Evolutionary conservation across 2,113 vertebrate species (phyloP).

Genomic region (Rhinoderma darwinii): DNA sequence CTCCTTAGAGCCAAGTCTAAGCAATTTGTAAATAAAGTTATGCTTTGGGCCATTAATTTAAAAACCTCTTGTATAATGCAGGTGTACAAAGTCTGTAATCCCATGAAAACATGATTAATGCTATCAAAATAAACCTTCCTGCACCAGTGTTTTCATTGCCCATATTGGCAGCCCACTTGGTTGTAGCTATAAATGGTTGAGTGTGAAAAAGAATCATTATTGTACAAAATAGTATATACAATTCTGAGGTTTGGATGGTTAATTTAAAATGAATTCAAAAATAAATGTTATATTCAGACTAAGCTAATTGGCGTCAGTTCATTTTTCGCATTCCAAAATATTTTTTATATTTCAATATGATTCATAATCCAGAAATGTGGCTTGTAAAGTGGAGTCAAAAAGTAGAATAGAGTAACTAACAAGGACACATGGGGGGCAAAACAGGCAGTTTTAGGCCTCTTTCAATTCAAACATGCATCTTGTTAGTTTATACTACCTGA

Average conservation of each 20-base stretch:
- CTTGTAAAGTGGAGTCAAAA: too few relatives aligned
- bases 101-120: constrained; percentile 44
- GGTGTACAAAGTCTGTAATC: constrained; percentile 57
- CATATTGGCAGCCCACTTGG: not conserved
- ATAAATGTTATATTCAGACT: not conserved
- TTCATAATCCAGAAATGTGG: too few relatives aligned
- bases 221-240: not conserved
- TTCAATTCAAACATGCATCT: too few relatives aligned
- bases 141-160: not conserved
- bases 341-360: too few relatives aligned
- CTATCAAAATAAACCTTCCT: constrained; percentile 56
- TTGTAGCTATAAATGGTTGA: not conserved
- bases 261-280: not conserved
- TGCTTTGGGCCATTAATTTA: constrained; percentile 48
- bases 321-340: too few relatives aligned
- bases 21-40: constrained; percentile 48
- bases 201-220: not conserved
- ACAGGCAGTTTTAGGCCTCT: too few relatives aligned
- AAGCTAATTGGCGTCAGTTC: not conserved
- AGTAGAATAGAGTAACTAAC: too few relatives aligned
- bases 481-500: too few relatives aligned
- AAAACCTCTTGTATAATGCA: constrained; percentile 61
- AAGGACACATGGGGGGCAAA: too few relatives aligned
- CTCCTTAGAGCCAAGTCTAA: constrained; percentile 68
- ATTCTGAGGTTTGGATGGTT: not conserved